Evolutionary conservation across 2,888 invertebrate species (phyloP).

Genomic region (Antitype chi): DNA sequence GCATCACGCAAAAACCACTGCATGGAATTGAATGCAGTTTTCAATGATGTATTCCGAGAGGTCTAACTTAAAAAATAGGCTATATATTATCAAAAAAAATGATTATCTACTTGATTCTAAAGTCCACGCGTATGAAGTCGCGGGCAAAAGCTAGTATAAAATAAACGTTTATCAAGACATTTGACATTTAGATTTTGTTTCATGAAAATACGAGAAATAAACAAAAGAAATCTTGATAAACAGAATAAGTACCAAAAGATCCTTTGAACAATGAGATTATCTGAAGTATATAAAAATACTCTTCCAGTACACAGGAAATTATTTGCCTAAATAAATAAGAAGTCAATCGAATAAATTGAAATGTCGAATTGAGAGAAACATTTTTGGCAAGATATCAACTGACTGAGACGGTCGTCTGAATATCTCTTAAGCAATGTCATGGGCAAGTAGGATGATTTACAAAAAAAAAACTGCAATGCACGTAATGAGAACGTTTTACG

Average conservation of each 20-base stretch:
- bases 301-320: conserved; percentile 2
- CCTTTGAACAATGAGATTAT: conserved; percentile 9
- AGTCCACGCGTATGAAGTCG: no score
- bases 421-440: conserved; percentile 22
- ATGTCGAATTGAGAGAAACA: neutral
- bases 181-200: neutral
- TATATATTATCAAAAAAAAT: no score
- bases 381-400: conserved; percentile 46
- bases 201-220: neutral
- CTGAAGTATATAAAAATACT: conserved; percentile 12
- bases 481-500: neutral
- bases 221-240: neutral
- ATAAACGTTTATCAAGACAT: no score
- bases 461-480: neutral
- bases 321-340: conserved; percentile 28
- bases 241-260: neutral
- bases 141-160: no score
- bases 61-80: no score
- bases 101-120: no score
- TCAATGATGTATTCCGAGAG: no score
- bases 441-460: neutral
- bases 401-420: conserved; percentile 9
- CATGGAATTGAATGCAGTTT: no score
- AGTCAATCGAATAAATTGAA: conserved; percentile 6
- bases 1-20: no score